Base-by-base conservation (phyloP, 2,888 invertebrate species). In the Noctua pronuba region DNA sequence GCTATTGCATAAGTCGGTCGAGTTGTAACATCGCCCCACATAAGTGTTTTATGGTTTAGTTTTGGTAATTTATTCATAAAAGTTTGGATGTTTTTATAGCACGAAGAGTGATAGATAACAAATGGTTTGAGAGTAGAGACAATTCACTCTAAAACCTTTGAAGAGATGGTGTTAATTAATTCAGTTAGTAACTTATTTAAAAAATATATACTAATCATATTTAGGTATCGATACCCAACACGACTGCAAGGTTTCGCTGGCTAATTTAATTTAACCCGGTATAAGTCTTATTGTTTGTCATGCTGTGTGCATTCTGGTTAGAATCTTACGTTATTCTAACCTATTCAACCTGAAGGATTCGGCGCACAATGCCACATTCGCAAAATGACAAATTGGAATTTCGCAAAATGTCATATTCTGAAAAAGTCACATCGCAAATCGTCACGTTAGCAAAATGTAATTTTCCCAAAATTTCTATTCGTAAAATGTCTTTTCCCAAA, bases 1-100 rank as follows among this genome's bases (percentile, higher is more conserved):
- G 35, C 41, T 82, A 78, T 92, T 91, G 82, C 90, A 88, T 86
- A 92, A 92, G 88, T 84, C 79, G 76, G 75, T 44, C 74, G 71
- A 80, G 79, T 83, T 80, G 78, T 85, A 80, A 79, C 80, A 77
- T 80, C 78, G 82, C 18, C 82, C 80, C 80, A 83, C 76, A 81
- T 82, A 67, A 65, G 52, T 67, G 24, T 73, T 75, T 77, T 73
- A 77, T 80, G 73, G 70, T 70, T 77, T 28, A 55, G 68, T 52
- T 79, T 72, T 35, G 68, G 35, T 77, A 68, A 80, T 64, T 76
- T 85, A 74, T 79, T 81, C 41, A 38, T 70, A 68, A 38, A n/a
- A 38, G 24, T 28, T 52, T 66, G 18, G 52, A 46, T 71, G 11
- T 44, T 73, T 72, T 64, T 69, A 64, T 41, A 10, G 46, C 35